Evolutionary conservation across 2,113 vertebrate genomes (phyloP).

Genomic region (Corydoras sp.): DNA sequence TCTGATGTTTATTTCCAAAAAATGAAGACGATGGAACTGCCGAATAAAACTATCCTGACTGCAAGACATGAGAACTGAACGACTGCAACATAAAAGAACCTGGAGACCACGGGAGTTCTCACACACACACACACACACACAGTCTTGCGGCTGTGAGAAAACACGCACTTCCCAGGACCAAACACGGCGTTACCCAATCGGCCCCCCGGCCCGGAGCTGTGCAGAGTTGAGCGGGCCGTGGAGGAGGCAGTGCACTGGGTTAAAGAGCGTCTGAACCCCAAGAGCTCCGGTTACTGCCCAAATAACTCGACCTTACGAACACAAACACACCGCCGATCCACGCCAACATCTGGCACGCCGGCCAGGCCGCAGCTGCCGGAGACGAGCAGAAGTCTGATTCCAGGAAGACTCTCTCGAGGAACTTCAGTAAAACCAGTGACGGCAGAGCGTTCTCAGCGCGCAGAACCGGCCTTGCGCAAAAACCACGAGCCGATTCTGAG

Average conservation of each 20-base stretch:
- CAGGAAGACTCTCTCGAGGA: constrained; percentile 12
- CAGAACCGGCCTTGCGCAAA: background rate
- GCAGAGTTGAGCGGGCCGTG: background rate
- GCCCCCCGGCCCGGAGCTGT: background rate
- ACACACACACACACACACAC: background rate
- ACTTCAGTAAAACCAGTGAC: background rate
- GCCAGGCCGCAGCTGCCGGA: background rate
- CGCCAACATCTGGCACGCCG: background rate
- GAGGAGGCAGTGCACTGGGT: constrained; percentile 7
- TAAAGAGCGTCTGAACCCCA: background rate
- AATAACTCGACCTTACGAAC: background rate
- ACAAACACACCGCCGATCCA: background rate
- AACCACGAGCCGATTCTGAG: background rate
- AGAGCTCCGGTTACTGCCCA: background rate
- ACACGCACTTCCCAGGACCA: background rate
- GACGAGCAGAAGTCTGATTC: background rate
- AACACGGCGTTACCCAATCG: background rate
- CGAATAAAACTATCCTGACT: too few relatives aligned
- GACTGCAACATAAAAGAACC: background rate
- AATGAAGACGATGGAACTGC: too few relatives aligned
- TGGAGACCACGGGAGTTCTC: background rate
- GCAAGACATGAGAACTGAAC: background rate
- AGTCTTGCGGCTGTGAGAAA: constrained; percentile 6
- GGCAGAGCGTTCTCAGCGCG: background rate
- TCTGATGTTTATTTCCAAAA: too few relatives aligned